Conservation (phyloP, 2,888 invertebrate genomes). For the Quadroppia sp. region DNA sequence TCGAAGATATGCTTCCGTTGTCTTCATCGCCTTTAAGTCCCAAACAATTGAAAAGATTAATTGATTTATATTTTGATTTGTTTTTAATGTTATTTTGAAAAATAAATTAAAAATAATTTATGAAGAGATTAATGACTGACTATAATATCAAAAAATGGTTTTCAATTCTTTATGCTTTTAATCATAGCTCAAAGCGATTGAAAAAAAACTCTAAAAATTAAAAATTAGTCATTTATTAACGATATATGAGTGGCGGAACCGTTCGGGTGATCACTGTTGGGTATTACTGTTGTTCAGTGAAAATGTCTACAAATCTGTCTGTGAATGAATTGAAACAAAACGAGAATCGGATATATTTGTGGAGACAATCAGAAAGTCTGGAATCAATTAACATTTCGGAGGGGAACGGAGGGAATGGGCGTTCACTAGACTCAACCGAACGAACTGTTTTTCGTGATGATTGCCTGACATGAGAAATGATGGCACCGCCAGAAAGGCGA, state of each 20-base stretch:
- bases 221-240: conserved; percentile 34
- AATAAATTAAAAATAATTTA: not conserved
- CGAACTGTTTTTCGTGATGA: conserved; percentile 29
- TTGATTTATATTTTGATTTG: not conserved
- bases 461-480: conserved; percentile 36
- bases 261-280: not conserved
- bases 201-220: not conserved
- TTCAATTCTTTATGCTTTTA: not conserved
- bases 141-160: not conserved
- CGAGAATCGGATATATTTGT: not conserved
- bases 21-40: conserved; percentile 49
- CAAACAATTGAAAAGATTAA: conserved; percentile 17
- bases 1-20: conserved; percentile 49
- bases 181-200: conserved; percentile 3
- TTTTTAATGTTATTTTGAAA: not conserved
- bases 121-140: not conserved
- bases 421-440: conserved; percentile 17
- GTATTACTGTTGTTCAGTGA: not conserved
- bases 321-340: not conserved
- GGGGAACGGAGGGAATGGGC: conserved; percentile 6
- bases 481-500: conserved; percentile 4
- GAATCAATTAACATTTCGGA: conserved; percentile 30
- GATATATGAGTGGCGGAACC: conserved; percentile 9
- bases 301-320: not conserved
- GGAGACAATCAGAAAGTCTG: not conserved